phyloP scores from a whole-genome alignment of 2,797 vertebrate species.

The Malurus leucopterus region DNA sequence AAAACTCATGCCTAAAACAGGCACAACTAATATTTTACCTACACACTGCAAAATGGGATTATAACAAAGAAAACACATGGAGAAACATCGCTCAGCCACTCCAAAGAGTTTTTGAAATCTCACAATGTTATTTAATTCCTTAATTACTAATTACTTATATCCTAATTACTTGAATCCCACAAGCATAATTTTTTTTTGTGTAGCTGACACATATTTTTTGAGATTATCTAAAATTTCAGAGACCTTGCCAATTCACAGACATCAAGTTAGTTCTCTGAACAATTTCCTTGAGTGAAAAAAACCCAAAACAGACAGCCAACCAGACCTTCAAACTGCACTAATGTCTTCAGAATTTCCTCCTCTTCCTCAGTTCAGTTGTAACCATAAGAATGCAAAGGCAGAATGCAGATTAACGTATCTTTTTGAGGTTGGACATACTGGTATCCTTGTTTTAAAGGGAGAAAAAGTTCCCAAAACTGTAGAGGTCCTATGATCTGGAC shows the following conservation, averaged over 20 bases:
- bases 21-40: background rate
- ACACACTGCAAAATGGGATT: background rate
- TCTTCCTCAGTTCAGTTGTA: background rate
- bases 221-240: background rate
- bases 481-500: background rate
- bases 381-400: background rate
- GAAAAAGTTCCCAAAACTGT: background rate
- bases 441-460: background rate
- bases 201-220: background rate
- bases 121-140: background rate
- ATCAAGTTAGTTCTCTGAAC: background rate
- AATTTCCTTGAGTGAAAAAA: background rate
- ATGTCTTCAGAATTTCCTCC: background rate
- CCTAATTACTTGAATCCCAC: background rate
- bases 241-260: background rate
- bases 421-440: background rate
- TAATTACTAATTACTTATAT: constrained; percentile 6
- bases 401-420: background rate
- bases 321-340: background rate
- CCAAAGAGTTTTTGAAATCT: background rate
- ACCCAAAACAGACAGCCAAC: background rate
- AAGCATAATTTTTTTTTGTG: background rate
- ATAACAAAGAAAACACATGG: background rate
- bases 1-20: background rate
- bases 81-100: background rate